phyloP scores from a whole-genome alignment of 2,888 invertebrate species.

The Palloptera scutellata region DNA sequence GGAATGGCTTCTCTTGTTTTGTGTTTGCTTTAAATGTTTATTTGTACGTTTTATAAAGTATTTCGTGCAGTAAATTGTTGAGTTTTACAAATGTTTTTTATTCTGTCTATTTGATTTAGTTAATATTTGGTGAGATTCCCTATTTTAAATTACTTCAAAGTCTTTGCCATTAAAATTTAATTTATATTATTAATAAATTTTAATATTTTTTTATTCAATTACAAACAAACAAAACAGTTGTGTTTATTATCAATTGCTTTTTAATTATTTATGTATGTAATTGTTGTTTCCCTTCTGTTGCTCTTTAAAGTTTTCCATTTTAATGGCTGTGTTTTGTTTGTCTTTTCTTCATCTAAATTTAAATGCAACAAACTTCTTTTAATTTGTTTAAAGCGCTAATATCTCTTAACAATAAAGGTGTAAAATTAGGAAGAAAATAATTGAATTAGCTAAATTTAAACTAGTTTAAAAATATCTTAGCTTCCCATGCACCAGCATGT shows the following conservation, averaged over 20 bases:
- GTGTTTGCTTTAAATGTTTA: slow-evolving; percentile 8
- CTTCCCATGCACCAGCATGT: slow-evolving; percentile 28
- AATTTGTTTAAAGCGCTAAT: slow-evolving; percentile 1
- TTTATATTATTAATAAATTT: neutral
- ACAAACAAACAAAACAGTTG: neutral
- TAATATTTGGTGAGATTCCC: slow-evolving; percentile 19
- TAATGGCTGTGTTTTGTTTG: neutral
- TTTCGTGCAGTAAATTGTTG: neutral
- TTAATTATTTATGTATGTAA: slow-evolving; percentile 18
- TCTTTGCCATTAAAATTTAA: slow-evolving; percentile 6
- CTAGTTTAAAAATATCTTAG: slow-evolving; percentile 10
- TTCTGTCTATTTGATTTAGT: slow-evolving; percentile 16
- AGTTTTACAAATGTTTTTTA: neutral
- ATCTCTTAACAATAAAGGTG: slow-evolving; percentile 35
- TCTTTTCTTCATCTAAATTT: too few relatives aligned
- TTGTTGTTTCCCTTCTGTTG: slow-evolving; percentile 24
- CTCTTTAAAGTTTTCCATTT: slow-evolving; percentile 11
- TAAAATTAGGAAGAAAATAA: slow-evolving; percentile 37
- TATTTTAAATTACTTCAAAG: slow-evolving; percentile 31
- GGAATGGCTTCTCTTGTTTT: neutral
- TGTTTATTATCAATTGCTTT: slow-evolving; percentile 10
- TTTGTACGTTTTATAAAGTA: neutral
- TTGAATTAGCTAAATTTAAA: neutral
- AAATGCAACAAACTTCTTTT: neutral
- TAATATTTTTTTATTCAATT: neutral